Evolutionary conservation across 2,888 invertebrate genomes (phyloP).

Genomic region (Crematogaster levior): DNA sequence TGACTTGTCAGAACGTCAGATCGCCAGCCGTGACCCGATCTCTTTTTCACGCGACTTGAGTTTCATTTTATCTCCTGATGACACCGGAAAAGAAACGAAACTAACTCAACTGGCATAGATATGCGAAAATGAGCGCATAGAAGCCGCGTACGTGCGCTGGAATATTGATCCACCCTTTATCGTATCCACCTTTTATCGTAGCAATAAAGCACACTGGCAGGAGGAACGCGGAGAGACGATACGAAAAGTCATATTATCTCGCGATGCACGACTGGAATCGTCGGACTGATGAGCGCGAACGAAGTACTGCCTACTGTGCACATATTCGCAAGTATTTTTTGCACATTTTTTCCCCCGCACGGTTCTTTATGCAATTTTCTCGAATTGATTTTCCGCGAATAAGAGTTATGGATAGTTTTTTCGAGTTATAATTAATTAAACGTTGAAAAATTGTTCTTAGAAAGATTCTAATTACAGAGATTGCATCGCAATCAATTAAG

Average conservation of each 20-base stretch:
- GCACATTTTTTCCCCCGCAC: not conserved
- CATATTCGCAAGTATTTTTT: not conserved
- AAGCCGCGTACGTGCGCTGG: conserved; percentile 50
- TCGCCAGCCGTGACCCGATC: conserved; percentile 10
- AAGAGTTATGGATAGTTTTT: not conserved
- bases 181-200: conserved; percentile 60
- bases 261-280: conserved; percentile 29
- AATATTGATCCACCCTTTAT: conserved; percentile 69
- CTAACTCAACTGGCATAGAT: conserved; percentile 60
- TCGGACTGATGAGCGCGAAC: conserved; percentile 2
- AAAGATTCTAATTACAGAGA: not conserved
- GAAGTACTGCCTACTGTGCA: not conserved
- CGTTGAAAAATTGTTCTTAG: not conserved
- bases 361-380: not conserved
- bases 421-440: not conserved
- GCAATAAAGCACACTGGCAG: conserved; percentile 45
- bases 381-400: not conserved
- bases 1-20: not conserved
- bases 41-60: not conserved
- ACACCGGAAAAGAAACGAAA: conserved; percentile 20
- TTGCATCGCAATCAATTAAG: not conserved
- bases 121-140: conserved; percentile 58
- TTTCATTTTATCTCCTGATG: conserved; percentile 47
- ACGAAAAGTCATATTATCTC: conserved; percentile 57
- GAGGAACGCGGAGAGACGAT: conserved; percentile 32